phyloP scores from a whole-genome alignment of 2,797 vertebrate species.

The Morus bassanus region DNA sequence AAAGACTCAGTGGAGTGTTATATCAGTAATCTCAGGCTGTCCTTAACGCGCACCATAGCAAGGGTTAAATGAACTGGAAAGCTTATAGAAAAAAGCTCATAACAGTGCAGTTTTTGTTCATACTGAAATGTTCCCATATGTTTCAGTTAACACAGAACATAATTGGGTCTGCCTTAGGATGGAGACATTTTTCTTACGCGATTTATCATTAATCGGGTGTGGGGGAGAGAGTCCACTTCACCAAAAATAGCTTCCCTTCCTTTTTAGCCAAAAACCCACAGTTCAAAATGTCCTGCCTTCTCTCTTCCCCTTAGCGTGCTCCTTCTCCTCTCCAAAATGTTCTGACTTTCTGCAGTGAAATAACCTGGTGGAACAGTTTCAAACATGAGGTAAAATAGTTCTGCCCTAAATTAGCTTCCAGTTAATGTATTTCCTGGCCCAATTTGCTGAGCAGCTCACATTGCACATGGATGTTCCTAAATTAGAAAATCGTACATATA shows the following conservation, averaged over 20 bases:
- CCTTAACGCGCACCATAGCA: constrained; percentile 15
- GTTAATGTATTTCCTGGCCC: constrained; percentile 42
- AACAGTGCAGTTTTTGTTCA: constrained; percentile 63
- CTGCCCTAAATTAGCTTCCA: constrained; percentile 29
- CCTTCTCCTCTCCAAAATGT: not conserved
- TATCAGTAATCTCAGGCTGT: not conserved
- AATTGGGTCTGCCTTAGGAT: constrained; percentile 53
- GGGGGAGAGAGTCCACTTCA: constrained; percentile 8
- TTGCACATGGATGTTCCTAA: constrained; percentile 5
- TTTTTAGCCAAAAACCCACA: not conserved
- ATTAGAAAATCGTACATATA: not conserved
- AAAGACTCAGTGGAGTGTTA: not conserved
- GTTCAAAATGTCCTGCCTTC: not conserved
- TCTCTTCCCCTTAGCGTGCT: not conserved
- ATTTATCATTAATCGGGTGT: constrained; percentile 32
- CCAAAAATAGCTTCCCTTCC: constrained; percentile 33
- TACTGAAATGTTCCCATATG: constrained; percentile 61
- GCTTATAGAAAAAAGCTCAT: constrained; percentile 21
- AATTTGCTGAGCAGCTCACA: constrained; percentile 11
- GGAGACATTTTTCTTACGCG: constrained; percentile 40
- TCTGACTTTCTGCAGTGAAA: constrained; percentile 12
- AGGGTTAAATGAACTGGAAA: constrained; percentile 64
- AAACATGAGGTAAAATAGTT: constrained; percentile 18
- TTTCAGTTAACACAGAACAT: constrained; percentile 48
- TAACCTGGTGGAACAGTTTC: constrained; percentile 15